Percentiles rank a stretch among this genome's conserved stretches.
Evolutionary conservation across 2,888 invertebrate genomes (phyloP).

Genomic region (Oscheius sp.): DNA sequence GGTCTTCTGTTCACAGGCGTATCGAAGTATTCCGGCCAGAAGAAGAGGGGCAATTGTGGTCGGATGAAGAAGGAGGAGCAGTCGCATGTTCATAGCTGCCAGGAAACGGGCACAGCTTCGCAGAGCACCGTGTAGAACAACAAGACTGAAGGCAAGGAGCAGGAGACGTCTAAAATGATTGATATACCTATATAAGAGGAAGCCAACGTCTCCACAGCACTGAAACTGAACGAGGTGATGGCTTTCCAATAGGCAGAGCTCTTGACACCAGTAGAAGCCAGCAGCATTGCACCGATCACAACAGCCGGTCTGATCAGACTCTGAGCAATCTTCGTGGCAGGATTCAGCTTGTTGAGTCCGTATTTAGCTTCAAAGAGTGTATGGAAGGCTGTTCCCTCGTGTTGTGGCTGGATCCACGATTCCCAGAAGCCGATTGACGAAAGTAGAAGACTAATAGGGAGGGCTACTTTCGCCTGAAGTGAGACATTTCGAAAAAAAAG

Average conservation of each 20-base stretch:
- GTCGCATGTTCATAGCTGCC: slow-evolving; percentile 64
- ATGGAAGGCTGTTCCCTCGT: slow-evolving; percentile 61
- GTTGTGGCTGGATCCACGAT: slow-evolving; percentile 64
- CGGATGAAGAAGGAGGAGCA: slow-evolving; percentile 61
- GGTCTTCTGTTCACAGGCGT: slow-evolving; percentile 39
- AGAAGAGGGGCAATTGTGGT: slow-evolving; percentile 58
- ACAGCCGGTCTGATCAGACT: slow-evolving; percentile 44
- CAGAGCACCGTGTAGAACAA: slow-evolving; percentile 58
- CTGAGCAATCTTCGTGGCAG: slow-evolving; percentile 50
- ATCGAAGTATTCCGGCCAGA: slow-evolving; percentile 42
- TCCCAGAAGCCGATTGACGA: slow-evolving; percentile 69
- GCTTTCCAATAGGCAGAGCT: slow-evolving; percentile 23
- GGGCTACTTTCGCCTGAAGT: slow-evolving; percentile 44
- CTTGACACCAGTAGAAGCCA: slow-evolving; percentile 14
- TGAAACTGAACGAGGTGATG: slow-evolving; percentile 37
- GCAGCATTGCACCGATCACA: slow-evolving; percentile 42
- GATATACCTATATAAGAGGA: neutral
- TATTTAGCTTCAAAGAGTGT: slow-evolving; percentile 66
- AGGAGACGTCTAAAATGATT: slow-evolving; percentile 50
- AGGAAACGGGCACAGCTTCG: slow-evolving; percentile 65
- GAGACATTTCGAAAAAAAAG: neutral
- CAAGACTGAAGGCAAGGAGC: slow-evolving; percentile 49
- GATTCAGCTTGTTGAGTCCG: slow-evolving; percentile 65
- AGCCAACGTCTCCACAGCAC: slow-evolving; percentile 43
- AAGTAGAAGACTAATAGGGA: slow-evolving; percentile 60